Evolutionary conservation across 2,888 invertebrate species (phyloP).

Genomic region (Ormyrus thymus): DNA sequence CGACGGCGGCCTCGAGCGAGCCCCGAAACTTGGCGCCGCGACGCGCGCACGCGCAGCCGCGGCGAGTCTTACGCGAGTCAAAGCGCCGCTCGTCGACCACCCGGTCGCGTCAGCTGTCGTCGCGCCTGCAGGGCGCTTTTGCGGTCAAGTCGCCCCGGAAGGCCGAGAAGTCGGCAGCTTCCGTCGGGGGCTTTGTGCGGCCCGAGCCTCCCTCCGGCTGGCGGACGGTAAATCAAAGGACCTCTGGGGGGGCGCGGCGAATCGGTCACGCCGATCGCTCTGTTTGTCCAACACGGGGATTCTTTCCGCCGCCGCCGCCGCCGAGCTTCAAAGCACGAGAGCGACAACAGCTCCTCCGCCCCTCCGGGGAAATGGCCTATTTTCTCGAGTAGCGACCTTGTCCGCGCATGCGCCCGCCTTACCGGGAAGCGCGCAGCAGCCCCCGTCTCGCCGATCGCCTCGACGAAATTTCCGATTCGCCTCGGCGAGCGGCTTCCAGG

Average conservation of each 20-base stretch:
- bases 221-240: conserved; percentile 17
- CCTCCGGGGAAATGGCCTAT: conserved; percentile 26
- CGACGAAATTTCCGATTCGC: background rate
- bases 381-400: background rate
- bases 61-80: too few species aligned
- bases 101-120: conserved; percentile 29
- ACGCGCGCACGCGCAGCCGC: too few species aligned
- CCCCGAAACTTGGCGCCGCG: too few species aligned
- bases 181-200: background rate
- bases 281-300: conserved; percentile 38
- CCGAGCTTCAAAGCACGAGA: too few species aligned
- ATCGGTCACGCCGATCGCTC: background rate
- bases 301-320: conserved; percentile 14
- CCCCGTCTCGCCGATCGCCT: background rate
- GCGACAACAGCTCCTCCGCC: background rate
- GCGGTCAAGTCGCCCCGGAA: conserved; percentile 7
- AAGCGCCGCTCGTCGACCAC: conserved; percentile 11
- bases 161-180: conserved; percentile 16
- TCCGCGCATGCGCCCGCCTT: conserved; percentile 3
- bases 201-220: too few species aligned
- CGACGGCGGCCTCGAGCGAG: too few species aligned
- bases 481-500: background rate
- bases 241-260: background rate
- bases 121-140: background rate
- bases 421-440: background rate